A percentile compares a stretch with the other conserved stretches of the same genome.
These are phyloP conservation scores for Gobionotothen gibberifrons DNA, from an alignment of 2,797 vertebrate species.

Conservation along the genomic window DNA sequence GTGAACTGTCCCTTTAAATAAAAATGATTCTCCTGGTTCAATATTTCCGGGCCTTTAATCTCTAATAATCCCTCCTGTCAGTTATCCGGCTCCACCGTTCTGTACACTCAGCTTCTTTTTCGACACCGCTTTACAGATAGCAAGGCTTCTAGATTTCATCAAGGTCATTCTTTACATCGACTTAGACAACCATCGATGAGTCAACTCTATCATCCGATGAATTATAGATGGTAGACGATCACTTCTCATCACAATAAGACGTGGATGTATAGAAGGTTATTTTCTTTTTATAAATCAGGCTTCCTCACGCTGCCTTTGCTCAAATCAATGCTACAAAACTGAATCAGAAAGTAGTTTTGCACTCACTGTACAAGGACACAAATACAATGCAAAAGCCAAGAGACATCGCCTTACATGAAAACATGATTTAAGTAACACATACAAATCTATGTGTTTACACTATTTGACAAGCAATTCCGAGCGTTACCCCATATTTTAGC, in stretches of 20 bases:
- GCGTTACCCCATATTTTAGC: no score
- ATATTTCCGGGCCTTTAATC: not conserved
- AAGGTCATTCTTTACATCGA: conserved; percentile 18
- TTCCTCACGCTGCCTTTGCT: conserved; percentile 9
- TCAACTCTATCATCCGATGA: not conserved
- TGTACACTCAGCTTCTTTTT: conserved; percentile 5
- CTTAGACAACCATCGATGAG: not conserved
- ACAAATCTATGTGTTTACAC: no score
- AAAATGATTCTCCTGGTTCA: not conserved
- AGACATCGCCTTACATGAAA: no score
- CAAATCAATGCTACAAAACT: conserved; percentile 13
- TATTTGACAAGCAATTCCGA: no score
- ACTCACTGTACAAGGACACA: no score
- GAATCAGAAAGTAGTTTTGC: no score
- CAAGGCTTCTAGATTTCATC: conserved; percentile 6
- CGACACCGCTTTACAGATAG: conserved; percentile 6
- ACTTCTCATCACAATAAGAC: not conserved
- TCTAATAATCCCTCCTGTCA: not conserved
- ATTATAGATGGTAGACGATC: not conserved
- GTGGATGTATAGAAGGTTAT: not conserved
- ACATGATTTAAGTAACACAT: no score
- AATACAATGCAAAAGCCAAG: no score
- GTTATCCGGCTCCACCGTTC: not conserved
- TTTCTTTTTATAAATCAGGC: conserved; percentile 10
- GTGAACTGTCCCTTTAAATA: not conserved